Base-by-base conservation (phyloP, 2,113 vertebrate species). In the Paradisaea rubra region DNA sequence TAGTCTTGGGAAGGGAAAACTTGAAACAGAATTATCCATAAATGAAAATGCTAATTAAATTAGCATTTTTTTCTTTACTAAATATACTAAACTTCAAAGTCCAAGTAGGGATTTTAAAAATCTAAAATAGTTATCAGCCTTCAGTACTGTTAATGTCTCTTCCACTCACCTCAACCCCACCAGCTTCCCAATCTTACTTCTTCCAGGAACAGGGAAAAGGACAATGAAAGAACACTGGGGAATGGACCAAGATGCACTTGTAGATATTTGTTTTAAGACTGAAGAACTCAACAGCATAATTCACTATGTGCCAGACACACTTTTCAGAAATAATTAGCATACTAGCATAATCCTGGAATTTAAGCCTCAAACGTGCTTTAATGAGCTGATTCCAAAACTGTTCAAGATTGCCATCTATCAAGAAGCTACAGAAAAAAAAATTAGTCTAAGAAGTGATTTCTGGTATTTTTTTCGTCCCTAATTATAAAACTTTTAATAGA, bases 11-110 rank as follows among this genome's bases (percentile, higher is more conserved):
- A 92, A 91, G 52, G 64, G 47, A 81, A 22, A 88, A 91, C 69
- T 88, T 91, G 56, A 90, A 95, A 78, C 31, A 72, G 69, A 93
- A 78, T 89, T 79, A 77, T 66, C 91, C 37, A 88, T 74, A 94
- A 61, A 90, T 41, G n/a, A 92, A 96, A 93, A 59, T 54, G 13
- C 13, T 66, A 93, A 90, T 86, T 28, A 44, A 31, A 78, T 59
- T 42, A 47, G 33, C 16, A 6, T 60, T 93, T 80, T 82, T 82
- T 79, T 64, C 37, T 78, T 81, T 68, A 68, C 41, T 74, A 86
- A 86, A 86, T 52, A 81, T 17, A 52, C 21, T 57, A 39, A 19
- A 65, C 71, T 82, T 89, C 28, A 54, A 94, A 95, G 68, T 11
- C 25, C 27, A 88, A 73, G 31, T 33, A 94, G 42, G 16, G 73